Evolutionary conservation across 2,113 vertebrate species (phyloP), one percentile per base, ranked within the genome.

Genomic region (Sigmodon hispidus): DNA sequence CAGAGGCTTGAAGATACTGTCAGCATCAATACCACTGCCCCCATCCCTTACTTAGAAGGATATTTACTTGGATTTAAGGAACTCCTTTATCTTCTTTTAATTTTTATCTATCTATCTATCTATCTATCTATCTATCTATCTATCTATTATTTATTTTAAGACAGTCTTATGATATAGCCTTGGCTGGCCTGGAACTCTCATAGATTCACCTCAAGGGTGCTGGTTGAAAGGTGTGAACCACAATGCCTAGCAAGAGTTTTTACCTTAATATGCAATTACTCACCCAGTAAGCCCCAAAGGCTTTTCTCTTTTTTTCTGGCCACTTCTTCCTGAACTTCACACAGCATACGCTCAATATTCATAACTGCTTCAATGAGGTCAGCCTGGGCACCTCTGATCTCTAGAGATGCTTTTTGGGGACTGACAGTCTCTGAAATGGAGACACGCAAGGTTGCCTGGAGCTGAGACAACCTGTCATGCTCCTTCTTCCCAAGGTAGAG

Each of bases 271-370:
- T 67, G 94, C 89, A 88, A 84, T 94, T 96, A 99, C 97, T 67
- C 97, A 98, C 99, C 97, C 3, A 95, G 85, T 24, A 57, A 90
- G 81, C 67, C 85, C 77, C 85, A 97, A 84, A 95, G 98, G 79
- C 65, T 76, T 0, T 4, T 0, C 93, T 98, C 24, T 84, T 98
- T 98, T 90, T 97, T 97, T 45, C 0, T 86, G 43, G 83, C 91
- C 79, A 98, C 98, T 57, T 98, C 67, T 76, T 95, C 26, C 97
- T 99, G 99, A 87, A 98, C 91, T 4, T 29, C 6, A 94, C 98
- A 98, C 52, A 99, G 98, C 96, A 99, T 93, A 31, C 87, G 88
- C 96, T 99, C 99, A 94, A 99, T 94, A 73, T 97, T 0, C 0
- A 99, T 11, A 4, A 91, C 95, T 0, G 91, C 97, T 81, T 89